phyloP scores from a whole-genome alignment of 2,797 vertebrate genomes.

The Dromococcyx pavoninus region DNA sequence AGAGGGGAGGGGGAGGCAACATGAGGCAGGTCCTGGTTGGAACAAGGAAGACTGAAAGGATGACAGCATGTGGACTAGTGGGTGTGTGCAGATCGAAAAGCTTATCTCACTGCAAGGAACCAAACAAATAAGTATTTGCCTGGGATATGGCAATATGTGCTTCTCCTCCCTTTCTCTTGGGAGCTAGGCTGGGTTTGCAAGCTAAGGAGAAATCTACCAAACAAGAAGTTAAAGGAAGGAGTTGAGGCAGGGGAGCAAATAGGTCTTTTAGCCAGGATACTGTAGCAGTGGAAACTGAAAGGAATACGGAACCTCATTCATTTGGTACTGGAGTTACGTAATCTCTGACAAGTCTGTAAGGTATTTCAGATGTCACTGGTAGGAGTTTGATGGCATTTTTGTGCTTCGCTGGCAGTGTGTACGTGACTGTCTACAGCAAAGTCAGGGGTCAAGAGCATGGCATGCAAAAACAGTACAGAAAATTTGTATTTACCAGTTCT shows the following conservation, averaged over 20 bases:
- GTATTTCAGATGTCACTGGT: neutral
- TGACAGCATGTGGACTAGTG: neutral
- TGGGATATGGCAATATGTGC: neutral
- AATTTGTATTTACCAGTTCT: neutral
- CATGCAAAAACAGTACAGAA: neutral
- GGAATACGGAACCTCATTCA: neutral
- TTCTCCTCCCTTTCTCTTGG: conserved; percentile 26
- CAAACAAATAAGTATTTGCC: neutral
- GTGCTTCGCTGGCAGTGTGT: neutral
- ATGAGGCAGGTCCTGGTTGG: neutral
- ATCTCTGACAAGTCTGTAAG: neutral
- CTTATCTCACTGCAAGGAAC: conserved; percentile 7
- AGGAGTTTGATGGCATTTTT: neutral
- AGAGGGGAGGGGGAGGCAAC: neutral
- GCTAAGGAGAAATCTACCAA: neutral
- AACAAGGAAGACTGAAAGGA: neutral
- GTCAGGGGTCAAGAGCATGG: neutral
- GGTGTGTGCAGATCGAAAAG: neutral
- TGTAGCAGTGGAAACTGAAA: neutral
- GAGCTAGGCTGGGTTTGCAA: conserved; percentile 13
- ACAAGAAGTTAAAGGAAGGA: neutral
- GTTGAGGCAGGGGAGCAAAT: neutral
- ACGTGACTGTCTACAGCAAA: neutral
- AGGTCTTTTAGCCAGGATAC: neutral
- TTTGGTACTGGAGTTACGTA: neutral